Evolutionary conservation across 2,797 vertebrate species (phyloP), one percentile per base, ranked within the genome.

Genomic region (Cottoperca gobio): DNA sequence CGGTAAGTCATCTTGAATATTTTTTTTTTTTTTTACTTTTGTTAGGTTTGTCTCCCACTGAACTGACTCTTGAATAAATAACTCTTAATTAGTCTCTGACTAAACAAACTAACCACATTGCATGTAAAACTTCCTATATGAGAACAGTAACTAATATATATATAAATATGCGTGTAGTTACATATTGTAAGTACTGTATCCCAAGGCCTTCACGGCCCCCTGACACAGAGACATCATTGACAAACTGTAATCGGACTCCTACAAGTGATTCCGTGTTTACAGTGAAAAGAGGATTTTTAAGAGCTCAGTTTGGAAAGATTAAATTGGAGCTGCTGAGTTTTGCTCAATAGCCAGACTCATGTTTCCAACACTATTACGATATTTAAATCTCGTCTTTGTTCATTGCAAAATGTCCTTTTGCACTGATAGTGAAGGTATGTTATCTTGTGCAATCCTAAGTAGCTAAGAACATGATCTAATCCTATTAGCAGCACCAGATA

Each of bases 361-460:
- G 16, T 21, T 74, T 71, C 58, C 39, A 61, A 70, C 26, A 59
- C 23, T 39, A 11, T 60, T 55, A 46, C 12, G 8, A 3, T 37
- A 39, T 16, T 26, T 1, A 59, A 24, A 13, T 67, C 31, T 23
- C 39, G 31, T 12, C 2, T 45, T 46, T n/a, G 31, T 39, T 55
- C 23, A 42, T 52, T 66, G 65, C 67, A 53, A 39, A 58, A 55
- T 65, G 50, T 57, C 8, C 42, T n/a, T 65, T 73, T 70, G 24
- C n/a, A 17, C 3, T 1, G 19, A 48, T 24, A 39, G 23, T 28
- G 8, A 52, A 9, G 8, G 35, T 24, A 26, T 49, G 26, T 37
- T 48, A 39, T 35, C 33, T 76, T 83, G 39, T 54, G 54, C 40
- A 76, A 69, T 35, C 62, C n/a, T 21, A 61, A 62, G 53, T 2